Conservation (phyloP, 2,113 vertebrate species). For the Oreochromis aureus region DNA sequence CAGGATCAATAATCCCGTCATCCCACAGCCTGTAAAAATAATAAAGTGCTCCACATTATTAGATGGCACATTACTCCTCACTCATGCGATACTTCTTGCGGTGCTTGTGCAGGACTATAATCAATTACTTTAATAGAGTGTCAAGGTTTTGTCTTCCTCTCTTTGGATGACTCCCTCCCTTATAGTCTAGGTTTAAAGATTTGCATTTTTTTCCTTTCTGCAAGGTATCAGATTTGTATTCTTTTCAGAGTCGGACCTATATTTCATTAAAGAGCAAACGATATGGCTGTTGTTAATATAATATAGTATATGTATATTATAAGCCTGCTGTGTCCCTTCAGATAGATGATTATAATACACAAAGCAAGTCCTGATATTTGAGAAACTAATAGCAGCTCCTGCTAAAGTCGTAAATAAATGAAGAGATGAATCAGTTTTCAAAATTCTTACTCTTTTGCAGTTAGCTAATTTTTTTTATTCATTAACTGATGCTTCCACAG, state of each 20-base stretch:
- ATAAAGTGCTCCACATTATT: neutral
- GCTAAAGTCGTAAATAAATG: neutral
- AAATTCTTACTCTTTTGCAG: neutral
- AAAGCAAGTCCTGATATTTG: neutral
- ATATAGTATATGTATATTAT: neutral
- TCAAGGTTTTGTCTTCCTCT: neutral
- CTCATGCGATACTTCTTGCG: neutral
- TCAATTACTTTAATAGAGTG: neutral
- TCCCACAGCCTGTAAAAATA: conserved; percentile 86
- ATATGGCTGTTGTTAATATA: neutral
- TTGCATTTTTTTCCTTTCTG: neutral
- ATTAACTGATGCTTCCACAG: neutral
- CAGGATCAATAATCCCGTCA: conserved; percentile 95
- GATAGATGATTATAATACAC: neutral
- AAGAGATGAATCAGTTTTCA: neutral
- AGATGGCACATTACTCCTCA: neutral
- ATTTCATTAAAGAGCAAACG: neutral
- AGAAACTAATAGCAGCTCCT: neutral
- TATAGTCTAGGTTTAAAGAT: neutral
- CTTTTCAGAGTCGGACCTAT: neutral
- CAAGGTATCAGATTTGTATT: neutral
- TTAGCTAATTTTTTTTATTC: neutral
- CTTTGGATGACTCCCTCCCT: neutral
- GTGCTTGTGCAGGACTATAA: neutral
- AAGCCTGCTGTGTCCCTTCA: neutral